Base-by-base conservation (phyloP, 2,888 invertebrate genomes). In the Falcaria lacertinaria region DNA sequence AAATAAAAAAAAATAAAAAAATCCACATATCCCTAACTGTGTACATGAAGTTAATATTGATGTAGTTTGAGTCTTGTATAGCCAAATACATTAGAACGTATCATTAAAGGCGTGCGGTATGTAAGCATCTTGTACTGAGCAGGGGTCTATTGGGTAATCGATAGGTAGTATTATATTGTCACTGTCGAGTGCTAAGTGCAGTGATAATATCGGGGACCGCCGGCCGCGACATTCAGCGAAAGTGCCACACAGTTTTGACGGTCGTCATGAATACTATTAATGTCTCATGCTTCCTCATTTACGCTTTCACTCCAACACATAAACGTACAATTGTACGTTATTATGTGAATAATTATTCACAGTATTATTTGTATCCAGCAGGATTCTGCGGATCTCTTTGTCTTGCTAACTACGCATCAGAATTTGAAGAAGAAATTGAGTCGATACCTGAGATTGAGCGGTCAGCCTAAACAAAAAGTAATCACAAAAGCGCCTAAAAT, bases 201-300 rank as follows among this genome's bases (percentile, higher is more conserved):
- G 14, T 48, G 36, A 51, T 64, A 67, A 62, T 57, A 53, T 60
- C 63, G 64, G 60, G 66, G 64, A 73, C 59, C 74, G 70, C 68
- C 65, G 63, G 54, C 58, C 63, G 58, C 15, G 22, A 14, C 69
- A 67, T 69, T 69, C 56, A 73, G 84, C 80, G 87, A 88, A 87
- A 88, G 87, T 82, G 75, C 74, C 69, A 62, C 66, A 63, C 65
- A 67, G 69, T 79, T 78, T 80, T 72, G 71, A 69, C 66, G 57
- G 63, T 64, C 61, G 65, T 57, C 73, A 60, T 77, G 76, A 70
- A 77, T 75, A 75, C 69, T 74, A 79, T 77, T 78, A 77, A 76
- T 74, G 68, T 52, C 54, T 56, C 52, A 75, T 74, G 68, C 52
- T 54, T 57, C 53, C 61, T 78, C 71, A 77, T 80, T 76, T 72